A percentile compares a stretch with the other conserved stretches of the same genome.
Conservation (phyloP, 2,888 invertebrate genomes). For the Temnothorax unifasciatus region DNA sequence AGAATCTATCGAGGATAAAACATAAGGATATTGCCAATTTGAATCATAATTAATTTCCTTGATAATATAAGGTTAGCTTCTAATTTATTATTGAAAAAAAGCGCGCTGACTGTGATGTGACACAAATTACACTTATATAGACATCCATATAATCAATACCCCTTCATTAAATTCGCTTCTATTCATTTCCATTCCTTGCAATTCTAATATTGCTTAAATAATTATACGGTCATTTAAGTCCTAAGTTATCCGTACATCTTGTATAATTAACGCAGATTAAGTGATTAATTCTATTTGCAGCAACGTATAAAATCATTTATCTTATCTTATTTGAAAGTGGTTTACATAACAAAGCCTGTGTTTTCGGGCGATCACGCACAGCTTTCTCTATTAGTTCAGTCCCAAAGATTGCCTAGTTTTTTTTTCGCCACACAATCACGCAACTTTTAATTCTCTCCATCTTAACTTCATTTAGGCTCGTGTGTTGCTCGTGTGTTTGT, state of each 20-base stretch:
- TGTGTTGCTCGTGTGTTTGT: neutral
- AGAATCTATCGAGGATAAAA: neutral
- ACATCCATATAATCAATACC: neutral
- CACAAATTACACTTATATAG: conserved; percentile 9
- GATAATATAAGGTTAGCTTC: neutral
- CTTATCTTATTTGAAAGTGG: neutral
- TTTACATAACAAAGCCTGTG: neutral
- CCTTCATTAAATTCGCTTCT: neutral
- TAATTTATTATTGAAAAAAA: conserved; percentile 2
- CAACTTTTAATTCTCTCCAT: conserved; percentile 46
- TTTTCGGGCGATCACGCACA: neutral
- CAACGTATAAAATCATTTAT: conserved; percentile 3
- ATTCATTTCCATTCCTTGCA: neutral
- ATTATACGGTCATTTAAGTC: conserved; percentile 4
- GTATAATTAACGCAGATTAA: neutral
- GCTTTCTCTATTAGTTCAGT: conserved; percentile 26
- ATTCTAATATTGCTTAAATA: conserved; percentile 2
- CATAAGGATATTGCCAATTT: neutral
- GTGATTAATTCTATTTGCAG: neutral
- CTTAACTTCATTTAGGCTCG: conserved; percentile 6
- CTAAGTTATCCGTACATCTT: neutral
- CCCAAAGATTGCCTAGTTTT: conserved; percentile 29
- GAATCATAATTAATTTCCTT: neutral
- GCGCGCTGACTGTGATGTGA: neutral
- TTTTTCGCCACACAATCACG: conserved; percentile 13